Percentiles rank a stretch among this genome's conserved stretches.
phyloP scores from a whole-genome alignment of 1,140 invertebrate genomes.

The Akabosia matsudoensis region DNA sequence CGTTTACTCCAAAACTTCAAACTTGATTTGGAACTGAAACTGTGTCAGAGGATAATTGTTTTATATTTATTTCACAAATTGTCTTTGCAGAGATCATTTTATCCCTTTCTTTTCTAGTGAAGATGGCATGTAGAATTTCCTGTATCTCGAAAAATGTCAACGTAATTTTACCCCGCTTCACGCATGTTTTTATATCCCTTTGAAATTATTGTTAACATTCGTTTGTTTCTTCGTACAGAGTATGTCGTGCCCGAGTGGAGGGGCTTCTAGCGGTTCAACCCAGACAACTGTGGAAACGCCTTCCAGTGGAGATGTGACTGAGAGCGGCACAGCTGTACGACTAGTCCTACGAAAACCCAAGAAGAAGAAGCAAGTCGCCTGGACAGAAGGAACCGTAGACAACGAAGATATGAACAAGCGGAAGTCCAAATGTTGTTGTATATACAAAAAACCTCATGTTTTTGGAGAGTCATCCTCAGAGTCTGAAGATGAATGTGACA shows the following conservation, averaged over 20 bases:
- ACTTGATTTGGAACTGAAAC: too few relatives aligned
- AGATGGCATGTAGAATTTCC: too few relatives aligned
- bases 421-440: slow-evolving; percentile 92
- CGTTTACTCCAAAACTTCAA: too few relatives aligned
- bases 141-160: background rate
- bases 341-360: slow-evolving; percentile 71
- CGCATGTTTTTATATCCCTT: too few relatives aligned
- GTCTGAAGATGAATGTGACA: slow-evolving; percentile 75
- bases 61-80: too few relatives aligned
- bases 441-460: slow-evolving; percentile 73
- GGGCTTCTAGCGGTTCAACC: background rate
- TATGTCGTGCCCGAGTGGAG: background rate
- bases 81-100: too few relatives aligned
- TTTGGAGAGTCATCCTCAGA: slow-evolving; percentile 81
- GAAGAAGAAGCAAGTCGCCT: slow-evolving; percentile 75
- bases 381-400: slow-evolving; percentile 82
- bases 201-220: background rate
- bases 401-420: slow-evolving; percentile 90
- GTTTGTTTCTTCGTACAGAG: background rate
- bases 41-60: too few relatives aligned
- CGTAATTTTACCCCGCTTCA: too few relatives aligned
- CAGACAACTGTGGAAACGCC: background rate
- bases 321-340: slow-evolving; percentile 55
- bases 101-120: too few relatives aligned
- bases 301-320: background rate